phyloP scores from a whole-genome alignment of 1,140 invertebrate species.

The Neuroterus valhalla region DNA sequence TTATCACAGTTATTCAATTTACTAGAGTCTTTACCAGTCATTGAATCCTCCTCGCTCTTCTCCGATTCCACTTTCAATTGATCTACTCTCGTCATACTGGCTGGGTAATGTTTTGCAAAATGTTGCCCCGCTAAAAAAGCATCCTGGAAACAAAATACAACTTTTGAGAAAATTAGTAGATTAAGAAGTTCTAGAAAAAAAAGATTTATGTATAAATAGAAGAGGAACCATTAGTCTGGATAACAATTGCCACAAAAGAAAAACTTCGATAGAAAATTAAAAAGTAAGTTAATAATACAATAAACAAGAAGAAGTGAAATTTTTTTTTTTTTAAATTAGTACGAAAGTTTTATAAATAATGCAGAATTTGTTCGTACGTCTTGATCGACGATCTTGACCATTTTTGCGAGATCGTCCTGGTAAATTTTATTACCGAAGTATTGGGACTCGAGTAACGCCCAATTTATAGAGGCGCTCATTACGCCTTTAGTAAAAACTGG shows the following conservation, averaged over 20 bases:
- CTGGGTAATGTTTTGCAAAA: constrained; percentile 85
- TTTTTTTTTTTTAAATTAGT: too few relatives aligned
- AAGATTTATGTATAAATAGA: constrained; percentile 18
- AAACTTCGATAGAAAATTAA: too few relatives aligned
- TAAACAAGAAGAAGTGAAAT: too few relatives aligned
- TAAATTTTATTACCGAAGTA: constrained; percentile 90
- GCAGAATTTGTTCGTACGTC: constrained; percentile 62
- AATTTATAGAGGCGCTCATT: constrained; percentile 95
- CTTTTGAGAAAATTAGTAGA: not conserved
- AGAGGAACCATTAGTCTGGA: not conserved
- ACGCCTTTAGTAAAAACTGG: constrained; percentile 97
- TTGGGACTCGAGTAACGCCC: constrained; percentile 92
- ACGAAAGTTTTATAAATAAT: not conserved
- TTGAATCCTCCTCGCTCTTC: constrained; percentile 31
- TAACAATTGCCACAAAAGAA: too few relatives aligned
- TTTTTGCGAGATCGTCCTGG: constrained; percentile 88
- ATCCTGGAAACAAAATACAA: constrained; percentile 72
- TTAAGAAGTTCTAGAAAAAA: constrained; percentile 22
- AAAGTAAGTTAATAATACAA: too few relatives aligned
- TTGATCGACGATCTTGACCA: constrained; percentile 81
- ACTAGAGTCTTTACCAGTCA: constrained; percentile 39
- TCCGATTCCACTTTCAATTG: constrained; percentile 61
- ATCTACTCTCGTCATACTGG: constrained; percentile 72
- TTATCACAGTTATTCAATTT: constrained; percentile 34
- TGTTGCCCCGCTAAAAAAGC: constrained; percentile 86